Base-by-base conservation (phyloP, 2,797 vertebrate species). In the Intellagama lesueurii region DNA sequence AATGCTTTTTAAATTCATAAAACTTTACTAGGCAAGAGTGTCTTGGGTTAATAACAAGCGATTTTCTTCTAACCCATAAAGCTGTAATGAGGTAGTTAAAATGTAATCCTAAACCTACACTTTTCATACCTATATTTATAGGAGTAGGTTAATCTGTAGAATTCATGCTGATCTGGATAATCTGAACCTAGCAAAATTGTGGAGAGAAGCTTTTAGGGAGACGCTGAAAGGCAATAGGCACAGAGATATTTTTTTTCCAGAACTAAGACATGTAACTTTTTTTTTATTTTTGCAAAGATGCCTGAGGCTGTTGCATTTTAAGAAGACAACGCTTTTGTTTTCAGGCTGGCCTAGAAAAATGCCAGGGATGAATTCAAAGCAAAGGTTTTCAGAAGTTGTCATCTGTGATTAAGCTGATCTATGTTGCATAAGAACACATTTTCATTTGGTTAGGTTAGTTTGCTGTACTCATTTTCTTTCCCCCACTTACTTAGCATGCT, bases 291-390 rank as follows among this genome's bases (percentile, higher is more conserved):
- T 26, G 3, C 52, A 40, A 92, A 91, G 82, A 83, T 94, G 92
- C 95, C 94, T 93, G 87, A 90, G 93, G 95, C 95, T 88, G 89
- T 70, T 93, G 93, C 91, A 94, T 96, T 96, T 95, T 94, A 94
- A 95, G 94, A 94, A 94, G 93, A 94, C 92, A 95, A 93, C 95
- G 93, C 93, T 95, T 95, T 95, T 96, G 93, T 95, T 95, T 96
- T 91, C 89, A 83, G 76, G 91, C 87, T 94, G 92, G 93, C 95
- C 93, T 95, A 95, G 93, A 95, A 95, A 95, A 95, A 93, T 87
- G 91, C 92, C 93, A 92, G 72, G 92, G 93, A 93, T 95, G 91
- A 95, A 94, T 92, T 92, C 91, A 86, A 93, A 95, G 94, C n/a
- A 92, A 91, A 92, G 92, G 94, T 94, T 96, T 95, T 94, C 91